A percentile compares a stretch with the other conserved stretches of the same genome.
Conservation (phyloP, 2,797 vertebrate species). For the Chiloscyllium punctatum region DNA sequence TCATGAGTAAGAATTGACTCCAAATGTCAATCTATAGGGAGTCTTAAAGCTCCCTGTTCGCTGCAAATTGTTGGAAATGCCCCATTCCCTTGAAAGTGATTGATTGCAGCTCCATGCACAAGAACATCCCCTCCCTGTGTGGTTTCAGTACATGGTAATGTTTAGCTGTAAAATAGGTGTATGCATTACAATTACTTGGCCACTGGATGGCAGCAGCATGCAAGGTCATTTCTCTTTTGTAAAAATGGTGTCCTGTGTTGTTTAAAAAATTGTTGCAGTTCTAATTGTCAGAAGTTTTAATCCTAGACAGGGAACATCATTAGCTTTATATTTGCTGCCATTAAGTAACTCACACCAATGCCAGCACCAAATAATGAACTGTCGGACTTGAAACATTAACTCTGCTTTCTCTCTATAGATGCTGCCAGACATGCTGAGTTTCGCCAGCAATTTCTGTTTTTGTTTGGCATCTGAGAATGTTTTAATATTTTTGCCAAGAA, state of each 20-base stretch:
- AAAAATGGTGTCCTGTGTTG: not conserved
- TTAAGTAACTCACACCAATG: too few relatives aligned
- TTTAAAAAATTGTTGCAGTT: not conserved
- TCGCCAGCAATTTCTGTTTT: too few relatives aligned
- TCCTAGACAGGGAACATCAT: not conserved
- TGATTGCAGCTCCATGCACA: not conserved
- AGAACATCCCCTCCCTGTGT: not conserved
- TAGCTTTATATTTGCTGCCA: not conserved
- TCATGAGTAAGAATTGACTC: not conserved
- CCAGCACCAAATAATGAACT: too few relatives aligned
- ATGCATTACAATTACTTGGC: not conserved
- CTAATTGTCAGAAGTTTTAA: not conserved
- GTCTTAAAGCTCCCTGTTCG: not conserved
- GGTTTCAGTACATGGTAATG: not conserved
- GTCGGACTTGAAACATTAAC: too few relatives aligned
- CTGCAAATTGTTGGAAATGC: not conserved
- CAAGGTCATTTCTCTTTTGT: not conserved
- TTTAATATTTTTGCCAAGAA: too few relatives aligned
- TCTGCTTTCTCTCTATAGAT: too few relatives aligned
- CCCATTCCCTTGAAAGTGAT: conserved; percentile 1
- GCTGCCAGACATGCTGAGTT: too few relatives aligned
- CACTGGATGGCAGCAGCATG: not conserved
- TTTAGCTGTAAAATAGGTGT: not conserved
- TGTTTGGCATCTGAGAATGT: too few relatives aligned
- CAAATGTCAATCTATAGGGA: not conserved